Conservation (phyloP, 2,113 vertebrate species). For the Isichthys henryi region DNA sequence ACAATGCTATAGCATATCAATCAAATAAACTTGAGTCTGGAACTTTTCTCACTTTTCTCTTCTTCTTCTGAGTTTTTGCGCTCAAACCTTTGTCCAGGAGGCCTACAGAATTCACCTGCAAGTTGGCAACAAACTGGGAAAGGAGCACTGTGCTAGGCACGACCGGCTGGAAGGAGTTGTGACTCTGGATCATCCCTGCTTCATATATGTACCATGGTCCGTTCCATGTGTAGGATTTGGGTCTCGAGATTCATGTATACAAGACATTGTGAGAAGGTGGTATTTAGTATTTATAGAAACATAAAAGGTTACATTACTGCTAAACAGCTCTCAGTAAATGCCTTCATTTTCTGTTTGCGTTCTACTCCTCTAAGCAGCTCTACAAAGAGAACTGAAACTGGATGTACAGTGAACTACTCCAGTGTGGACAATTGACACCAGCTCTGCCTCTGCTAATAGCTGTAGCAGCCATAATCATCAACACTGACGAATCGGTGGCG, state of each 20-base stretch:
- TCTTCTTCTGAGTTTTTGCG: background rate
- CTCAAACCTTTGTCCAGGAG: background rate
- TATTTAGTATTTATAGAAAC: background rate
- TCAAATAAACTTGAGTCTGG: background rate
- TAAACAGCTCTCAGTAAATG: background rate
- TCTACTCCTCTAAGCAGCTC: background rate
- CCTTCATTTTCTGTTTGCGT: too few species aligned
- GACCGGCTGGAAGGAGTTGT: background rate
- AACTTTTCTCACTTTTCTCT: background rate
- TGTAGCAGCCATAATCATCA: background rate
- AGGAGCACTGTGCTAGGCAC: background rate
- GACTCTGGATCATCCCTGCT: background rate
- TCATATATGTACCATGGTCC: background rate
- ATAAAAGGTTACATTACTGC: background rate
- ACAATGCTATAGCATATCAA: background rate
- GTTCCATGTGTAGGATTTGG: background rate
- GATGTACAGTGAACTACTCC: background rate
- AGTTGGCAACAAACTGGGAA: background rate
- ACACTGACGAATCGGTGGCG: background rate
- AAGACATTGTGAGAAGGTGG: background rate
- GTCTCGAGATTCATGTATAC: background rate
- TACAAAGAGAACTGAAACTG: constrained; percentile 1
- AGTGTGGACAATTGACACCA: background rate
- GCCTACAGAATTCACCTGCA: background rate
- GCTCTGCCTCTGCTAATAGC: background rate